Evolutionary conservation across 2,797 vertebrate species (phyloP).

Genomic region (Phrynocephalus forsythii): DNA sequence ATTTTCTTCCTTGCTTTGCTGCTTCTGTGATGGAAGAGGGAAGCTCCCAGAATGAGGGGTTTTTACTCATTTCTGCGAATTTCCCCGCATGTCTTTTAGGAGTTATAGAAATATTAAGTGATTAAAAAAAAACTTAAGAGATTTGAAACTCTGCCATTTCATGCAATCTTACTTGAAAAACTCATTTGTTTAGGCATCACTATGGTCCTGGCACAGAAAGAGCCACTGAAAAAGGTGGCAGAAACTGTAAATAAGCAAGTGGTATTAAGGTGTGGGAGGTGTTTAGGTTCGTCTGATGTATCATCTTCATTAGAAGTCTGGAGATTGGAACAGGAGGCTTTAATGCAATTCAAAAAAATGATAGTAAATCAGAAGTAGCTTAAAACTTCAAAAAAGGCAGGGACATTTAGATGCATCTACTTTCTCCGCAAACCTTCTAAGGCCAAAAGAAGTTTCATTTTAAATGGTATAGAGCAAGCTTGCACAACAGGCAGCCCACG

Average conservation of each 20-base stretch:
- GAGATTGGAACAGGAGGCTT: accelerated
- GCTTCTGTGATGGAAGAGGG: background rate
- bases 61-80: background rate
- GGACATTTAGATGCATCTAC: slow-evolving; percentile 17
- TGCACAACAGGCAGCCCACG: no score
- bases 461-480: background rate
- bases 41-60: background rate
- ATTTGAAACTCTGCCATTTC: slow-evolving; percentile 24
- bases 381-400: slow-evolving; percentile 9
- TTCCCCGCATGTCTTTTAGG: slow-evolving; percentile 3
- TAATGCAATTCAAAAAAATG: slow-evolving; percentile 28
- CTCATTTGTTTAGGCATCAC: slow-evolving; percentile 17
- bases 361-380: slow-evolving; percentile 33
- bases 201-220: slow-evolving; percentile 15
- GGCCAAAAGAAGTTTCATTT: background rate
- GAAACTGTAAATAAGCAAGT: slow-evolving; percentile 28
- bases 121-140: background rate
- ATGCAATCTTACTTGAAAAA: slow-evolving; percentile 25
- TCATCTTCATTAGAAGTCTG: background rate
- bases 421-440: background rate
- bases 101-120: slow-evolving; percentile 30
- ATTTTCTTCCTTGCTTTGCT: slow-evolving; percentile 15
- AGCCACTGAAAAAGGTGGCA: slow-evolving; percentile 28
- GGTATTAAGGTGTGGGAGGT: slow-evolving; percentile 3
- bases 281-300: background rate